Evolutionary conservation across 2,797 vertebrate genomes (phyloP).

Genomic region (Phrynocephalus guinanensis): DNA sequence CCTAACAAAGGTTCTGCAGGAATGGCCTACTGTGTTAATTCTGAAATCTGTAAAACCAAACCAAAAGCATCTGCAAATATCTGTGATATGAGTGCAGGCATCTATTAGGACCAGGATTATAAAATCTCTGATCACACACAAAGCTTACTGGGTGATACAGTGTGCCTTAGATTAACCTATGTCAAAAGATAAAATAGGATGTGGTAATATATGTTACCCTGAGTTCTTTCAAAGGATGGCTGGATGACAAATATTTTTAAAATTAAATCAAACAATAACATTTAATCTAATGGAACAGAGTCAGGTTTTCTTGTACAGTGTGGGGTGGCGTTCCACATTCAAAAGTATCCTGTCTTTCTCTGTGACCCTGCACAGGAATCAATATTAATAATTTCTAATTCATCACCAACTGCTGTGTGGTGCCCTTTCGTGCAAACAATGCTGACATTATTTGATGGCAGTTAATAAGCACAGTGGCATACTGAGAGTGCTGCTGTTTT

Average conservation of each 20-base stretch:
- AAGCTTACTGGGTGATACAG: not conserved
- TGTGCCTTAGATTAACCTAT: not conserved
- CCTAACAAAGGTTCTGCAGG: not conserved
- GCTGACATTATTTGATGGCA: slow-evolving; percentile 31
- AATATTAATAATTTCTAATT: slow-evolving; percentile 32
- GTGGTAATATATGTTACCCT: not conserved
- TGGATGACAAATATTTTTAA: not conserved
- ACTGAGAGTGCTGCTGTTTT: not conserved
- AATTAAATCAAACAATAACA: not conserved
- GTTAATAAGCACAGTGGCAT: slow-evolving; percentile 13
- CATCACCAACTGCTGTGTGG: slow-evolving; percentile 14
- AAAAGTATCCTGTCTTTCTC: not conserved
- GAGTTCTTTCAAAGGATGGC: not conserved
- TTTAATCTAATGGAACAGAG: not conserved
- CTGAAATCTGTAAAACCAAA: not conserved
- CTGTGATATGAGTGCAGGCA: not conserved
- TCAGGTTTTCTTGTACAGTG: not conserved
- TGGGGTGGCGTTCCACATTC: slow-evolving; percentile 3
- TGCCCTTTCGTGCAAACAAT: slow-evolving; percentile 29
- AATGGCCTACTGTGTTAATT: not conserved
- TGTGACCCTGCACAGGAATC: slow-evolving; percentile 4
- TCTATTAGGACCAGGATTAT: not conserved
- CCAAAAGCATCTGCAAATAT: not conserved
- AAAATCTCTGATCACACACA: not conserved
- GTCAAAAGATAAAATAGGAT: not conserved